These are phyloP conservation scores for Eubasilissa regina DNA, from an alignment of 1,140 invertebrate genomes.

Conservation along the genomic window DNA sequence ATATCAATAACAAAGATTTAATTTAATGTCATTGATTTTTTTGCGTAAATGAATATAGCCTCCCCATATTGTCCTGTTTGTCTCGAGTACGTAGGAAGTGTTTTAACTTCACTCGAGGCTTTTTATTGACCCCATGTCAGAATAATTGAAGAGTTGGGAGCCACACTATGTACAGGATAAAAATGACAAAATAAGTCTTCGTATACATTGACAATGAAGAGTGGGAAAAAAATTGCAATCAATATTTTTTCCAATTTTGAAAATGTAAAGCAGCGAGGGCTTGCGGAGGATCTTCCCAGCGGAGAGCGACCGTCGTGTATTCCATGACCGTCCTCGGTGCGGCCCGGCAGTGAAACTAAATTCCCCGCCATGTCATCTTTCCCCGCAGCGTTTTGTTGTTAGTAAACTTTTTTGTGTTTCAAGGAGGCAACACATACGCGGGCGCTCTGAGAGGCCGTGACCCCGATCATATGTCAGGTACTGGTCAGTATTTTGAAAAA, in stretches of 20 bases:
- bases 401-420: constrained; percentile 60
- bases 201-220: constrained; percentile 6
- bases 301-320: neutral
- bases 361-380: constrained; percentile 14
- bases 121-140: too few species aligned
- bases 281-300: neutral
- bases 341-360: neutral
- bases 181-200: neutral
- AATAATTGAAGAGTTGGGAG: too few species aligned
- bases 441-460: constrained; percentile 82
- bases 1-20: too few species aligned
- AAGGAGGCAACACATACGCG: constrained; percentile 79
- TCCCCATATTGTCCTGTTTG: too few species aligned
- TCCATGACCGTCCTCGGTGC: neutral
- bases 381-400: constrained; percentile 48
- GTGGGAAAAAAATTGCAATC: neutral
- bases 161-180: too few species aligned
- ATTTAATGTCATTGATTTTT: too few species aligned
- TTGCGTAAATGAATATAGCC: too few species aligned
- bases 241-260: constrained; percentile 15
- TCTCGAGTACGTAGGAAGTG: too few species aligned
- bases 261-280: constrained; percentile 8
- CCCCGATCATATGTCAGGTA: constrained; percentile 83
- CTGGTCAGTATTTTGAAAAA: constrained; percentile 64
- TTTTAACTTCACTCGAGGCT: too few species aligned